phyloP scores from a whole-genome alignment of 2,113 vertebrate genomes.

The Ploceus nigricollis region DNA sequence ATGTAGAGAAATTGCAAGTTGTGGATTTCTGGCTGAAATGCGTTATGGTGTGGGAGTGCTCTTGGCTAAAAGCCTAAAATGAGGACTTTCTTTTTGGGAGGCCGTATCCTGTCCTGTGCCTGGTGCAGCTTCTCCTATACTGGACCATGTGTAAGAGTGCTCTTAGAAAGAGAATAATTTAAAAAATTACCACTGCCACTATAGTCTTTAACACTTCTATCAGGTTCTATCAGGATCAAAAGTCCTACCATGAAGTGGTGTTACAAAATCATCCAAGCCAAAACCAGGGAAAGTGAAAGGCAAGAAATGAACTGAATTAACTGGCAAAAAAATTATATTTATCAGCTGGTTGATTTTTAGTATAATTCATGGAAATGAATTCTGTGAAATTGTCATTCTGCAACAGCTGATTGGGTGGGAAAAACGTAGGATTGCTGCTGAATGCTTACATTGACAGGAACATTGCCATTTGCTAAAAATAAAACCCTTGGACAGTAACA shows the following conservation, averaged over 20 bases:
- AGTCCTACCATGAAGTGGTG: neutral
- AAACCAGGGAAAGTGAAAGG: neutral
- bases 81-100: neutral
- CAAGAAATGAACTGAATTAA: conserved; percentile 2
- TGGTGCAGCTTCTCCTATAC: neutral
- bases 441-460: conserved; percentile 8
- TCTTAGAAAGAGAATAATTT: neutral
- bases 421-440: neutral
- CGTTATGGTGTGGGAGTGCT: neutral
- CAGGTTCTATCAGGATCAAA: neutral
- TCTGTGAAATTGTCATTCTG: neutral
- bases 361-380: conserved; percentile 18
- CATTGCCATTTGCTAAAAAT: conserved; percentile 6
- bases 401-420: conserved; percentile 22
- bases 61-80: neutral
- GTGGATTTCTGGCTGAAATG: neutral
- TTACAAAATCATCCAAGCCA: neutral
- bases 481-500: neutral
- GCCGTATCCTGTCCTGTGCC: neutral
- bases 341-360: neutral
- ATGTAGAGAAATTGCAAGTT: neutral
- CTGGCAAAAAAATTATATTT: neutral
- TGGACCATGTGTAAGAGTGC: neutral
- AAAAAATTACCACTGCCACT: neutral
- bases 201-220: neutral